These are phyloP conservation scores for Sorex maritimensis DNA, from an alignment of 2,797 vertebrate genomes.

Conservation along the genomic window DNA sequence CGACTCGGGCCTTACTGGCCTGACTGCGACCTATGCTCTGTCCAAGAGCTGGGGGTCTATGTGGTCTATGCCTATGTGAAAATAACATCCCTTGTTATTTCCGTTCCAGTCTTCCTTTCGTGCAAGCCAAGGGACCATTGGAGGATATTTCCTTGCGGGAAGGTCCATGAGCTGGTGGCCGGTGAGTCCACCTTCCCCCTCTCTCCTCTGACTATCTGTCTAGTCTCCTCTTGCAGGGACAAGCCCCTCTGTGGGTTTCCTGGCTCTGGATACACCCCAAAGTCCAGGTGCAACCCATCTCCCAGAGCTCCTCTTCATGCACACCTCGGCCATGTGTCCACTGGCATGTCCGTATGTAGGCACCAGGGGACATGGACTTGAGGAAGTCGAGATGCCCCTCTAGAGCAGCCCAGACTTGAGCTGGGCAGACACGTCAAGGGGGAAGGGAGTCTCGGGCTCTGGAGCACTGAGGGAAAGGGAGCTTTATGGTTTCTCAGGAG, in stretches of 20 bases:
- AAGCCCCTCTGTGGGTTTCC: too few species aligned
- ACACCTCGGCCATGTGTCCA: fast-evolving
- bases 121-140: constrained; percentile 93
- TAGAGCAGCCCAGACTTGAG: neutral
- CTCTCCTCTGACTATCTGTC: fast-evolving
- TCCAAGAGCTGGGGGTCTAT: too few species aligned
- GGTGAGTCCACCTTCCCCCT: constrained; percentile 91
- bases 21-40: too few species aligned
- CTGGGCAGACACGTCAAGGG: neutral
- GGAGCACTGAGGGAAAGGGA: neutral
- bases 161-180: constrained; percentile 98
- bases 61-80: too few species aligned
- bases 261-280: too few species aligned
- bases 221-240: neutral
- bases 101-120: constrained; percentile 93
- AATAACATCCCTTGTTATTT: neutral
- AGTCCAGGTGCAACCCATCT: neutral
- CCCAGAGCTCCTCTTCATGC: neutral
- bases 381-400: neutral
- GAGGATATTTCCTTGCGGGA: constrained; percentile 97
- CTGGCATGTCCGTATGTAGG: fast-evolving
- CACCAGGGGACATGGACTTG: neutral
- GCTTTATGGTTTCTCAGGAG: neutral
- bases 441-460: too few species aligned
- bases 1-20: too few species aligned